Conservation (phyloP, 2,888 invertebrate genomes). For the Eupithecia abbreviata region DNA sequence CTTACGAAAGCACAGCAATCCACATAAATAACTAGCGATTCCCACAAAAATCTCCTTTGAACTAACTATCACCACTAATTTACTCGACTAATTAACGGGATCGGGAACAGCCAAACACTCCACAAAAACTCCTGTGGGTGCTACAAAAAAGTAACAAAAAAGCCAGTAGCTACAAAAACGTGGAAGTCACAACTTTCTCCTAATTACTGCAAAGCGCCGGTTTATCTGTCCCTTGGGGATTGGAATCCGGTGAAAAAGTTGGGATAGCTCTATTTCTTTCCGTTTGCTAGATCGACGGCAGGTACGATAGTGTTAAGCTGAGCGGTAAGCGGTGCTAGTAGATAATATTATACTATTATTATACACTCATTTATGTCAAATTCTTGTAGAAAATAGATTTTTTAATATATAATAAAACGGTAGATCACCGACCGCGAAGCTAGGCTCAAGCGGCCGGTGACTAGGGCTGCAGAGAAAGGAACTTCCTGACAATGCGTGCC, state of each 20-base stretch:
- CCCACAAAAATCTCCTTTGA: conserved; percentile 33
- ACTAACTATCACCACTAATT: conserved; percentile 42
- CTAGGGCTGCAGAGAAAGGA: too few relatives aligned
- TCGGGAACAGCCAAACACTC: conserved; percentile 24
- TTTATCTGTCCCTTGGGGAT: conserved; percentile 45
- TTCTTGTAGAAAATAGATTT: too few relatives aligned
- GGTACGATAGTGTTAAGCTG: neutral
- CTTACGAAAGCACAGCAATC: neutral
- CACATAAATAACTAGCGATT: conserved; percentile 10
- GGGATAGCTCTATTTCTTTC: conserved; percentile 41
- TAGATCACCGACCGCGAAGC: too few relatives aligned
- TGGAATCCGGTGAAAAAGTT: conserved; percentile 46
- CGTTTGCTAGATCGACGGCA: conserved; percentile 25
- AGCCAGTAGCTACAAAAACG: conserved; percentile 23
- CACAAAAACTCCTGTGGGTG: conserved; percentile 36
- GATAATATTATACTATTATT: neutral
- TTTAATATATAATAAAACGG: too few relatives aligned
- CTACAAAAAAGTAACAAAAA: conserved; percentile 39
- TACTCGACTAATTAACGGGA: conserved; percentile 44
- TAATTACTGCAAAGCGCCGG: conserved; percentile 49
- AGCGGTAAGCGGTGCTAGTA: conserved; percentile 35
- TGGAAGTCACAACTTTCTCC: conserved; percentile 52
- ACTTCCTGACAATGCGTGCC: too few relatives aligned
- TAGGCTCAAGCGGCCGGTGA: too few relatives aligned
- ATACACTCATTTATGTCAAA: too few relatives aligned